A percentile compares a stretch with the other conserved stretches of the same genome.
Evolutionary conservation across 2,113 vertebrate genomes (phyloP).

Genomic region (Paracanthobrama guichenoti): DNA sequence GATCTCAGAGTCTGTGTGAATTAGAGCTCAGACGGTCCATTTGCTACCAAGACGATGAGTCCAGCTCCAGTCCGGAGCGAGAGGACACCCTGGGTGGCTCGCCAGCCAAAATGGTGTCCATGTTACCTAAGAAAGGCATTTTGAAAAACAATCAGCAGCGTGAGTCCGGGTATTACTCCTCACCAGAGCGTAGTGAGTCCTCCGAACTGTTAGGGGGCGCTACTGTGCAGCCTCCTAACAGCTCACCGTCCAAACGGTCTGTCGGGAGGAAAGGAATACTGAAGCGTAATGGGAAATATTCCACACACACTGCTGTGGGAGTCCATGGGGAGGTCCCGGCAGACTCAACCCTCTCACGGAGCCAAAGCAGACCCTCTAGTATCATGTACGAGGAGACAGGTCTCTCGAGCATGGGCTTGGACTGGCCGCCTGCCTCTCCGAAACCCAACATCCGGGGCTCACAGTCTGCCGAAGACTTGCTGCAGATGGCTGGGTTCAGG

Average conservation of each 20-base stretch:
- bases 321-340: slow-evolving; percentile 71
- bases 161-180: slow-evolving; percentile 98
- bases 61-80: slow-evolving; percentile 78
- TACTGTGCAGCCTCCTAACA: slow-evolving; percentile 65
- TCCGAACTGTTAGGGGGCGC: slow-evolving; percentile 83
- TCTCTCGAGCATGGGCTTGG: slow-evolving; percentile 79
- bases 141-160: slow-evolving; percentile 92
- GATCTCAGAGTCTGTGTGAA: slow-evolving; percentile 81
- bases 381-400: slow-evolving; percentile 88
- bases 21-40: slow-evolving; percentile 79
- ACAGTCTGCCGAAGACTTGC: slow-evolving; percentile 93
- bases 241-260: slow-evolving; percentile 69
- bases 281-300: slow-evolving; percentile 93
- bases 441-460: slow-evolving; percentile 89
- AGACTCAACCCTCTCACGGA: slow-evolving; percentile 84
- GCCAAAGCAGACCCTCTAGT: slow-evolving; percentile 90
- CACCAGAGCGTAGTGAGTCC: slow-evolving; percentile 93
- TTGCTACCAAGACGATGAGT: slow-evolving; percentile 76
- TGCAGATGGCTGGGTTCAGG: slow-evolving; percentile 86
- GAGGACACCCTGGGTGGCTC: slow-evolving; percentile 67
- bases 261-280: slow-evolving; percentile 89
- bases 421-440: slow-evolving; percentile 79
- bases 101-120: slow-evolving; percentile 77
- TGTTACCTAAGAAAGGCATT: slow-evolving; percentile 96
- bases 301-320: slow-evolving; percentile 68